Evolutionary conservation across 2,888 invertebrate genomes (phyloP), one percentile per base, ranked within the genome.

Genomic region (Dicyrtomina minuta): DNA sequence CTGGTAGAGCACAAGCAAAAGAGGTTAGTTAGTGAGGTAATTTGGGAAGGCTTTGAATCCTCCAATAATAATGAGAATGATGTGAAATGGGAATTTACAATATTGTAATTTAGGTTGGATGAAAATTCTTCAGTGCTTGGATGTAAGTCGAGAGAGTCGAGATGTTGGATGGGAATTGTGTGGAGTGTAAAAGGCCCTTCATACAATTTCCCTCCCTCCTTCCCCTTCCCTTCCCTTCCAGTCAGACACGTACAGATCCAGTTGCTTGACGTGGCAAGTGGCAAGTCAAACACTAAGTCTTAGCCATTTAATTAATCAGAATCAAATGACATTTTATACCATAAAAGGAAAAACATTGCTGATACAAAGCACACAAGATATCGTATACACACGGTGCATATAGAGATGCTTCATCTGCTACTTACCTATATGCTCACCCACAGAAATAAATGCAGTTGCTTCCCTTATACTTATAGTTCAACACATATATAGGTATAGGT

Each of bases 81-180:
- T 59, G 59, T 59, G 39, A 59, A 59, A 59, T 39, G 59, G 39
- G 59, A 59, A 59, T 59, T 59, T 59, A 59, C 59, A 59, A 59
- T 59, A 59, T 59, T 59, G 59, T 59, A 59, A 59, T 59, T 59
- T 59, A 27, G 59, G 12, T 15, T 39, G 59, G 59, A 12, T 41
- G 59, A 39, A 41, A 33, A 59, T 59, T 59, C 59, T 41, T 27
- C 41, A 20, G 15, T 53, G 22, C 51, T 53, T 8, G 17, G 13
- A 24, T 13, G 43, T 41, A 41, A 12, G 43, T 12, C 13, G 43
- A 41, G 43, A 13, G 13, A 13, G 43, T 12, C 13, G 43, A 41
- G 43, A 13, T 12, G 43, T 12, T 12, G 43, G 43, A 41, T 13
- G 43, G 22, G 22, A 53, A 10, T 4, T 20, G 22, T 8, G 51